Evolutionary conservation across 1,140 invertebrate species (phyloP).

Genomic region (Brachionus angularis): DNA sequence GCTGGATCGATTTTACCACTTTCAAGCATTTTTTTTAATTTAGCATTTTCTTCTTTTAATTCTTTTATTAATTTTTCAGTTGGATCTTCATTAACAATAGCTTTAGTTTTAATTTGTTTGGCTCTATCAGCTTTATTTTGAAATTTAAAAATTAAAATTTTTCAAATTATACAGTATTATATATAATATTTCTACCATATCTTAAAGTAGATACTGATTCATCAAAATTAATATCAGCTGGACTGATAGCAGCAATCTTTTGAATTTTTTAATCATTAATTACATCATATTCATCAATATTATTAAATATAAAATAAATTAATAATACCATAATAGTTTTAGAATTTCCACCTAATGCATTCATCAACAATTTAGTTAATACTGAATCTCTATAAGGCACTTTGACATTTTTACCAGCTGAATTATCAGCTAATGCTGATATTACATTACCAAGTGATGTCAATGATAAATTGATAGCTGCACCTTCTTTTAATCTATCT

Average conservation of each 20-base stretch:
- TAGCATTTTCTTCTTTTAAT: conserved; percentile 56
- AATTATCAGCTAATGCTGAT: conserved; percentile 57
- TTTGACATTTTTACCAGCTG: conserved; percentile 39
- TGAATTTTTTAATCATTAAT: conserved; percentile 41
- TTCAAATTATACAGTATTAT: neutral
- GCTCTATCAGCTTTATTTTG: conserved; percentile 61
- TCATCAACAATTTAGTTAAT: conserved; percentile 62
- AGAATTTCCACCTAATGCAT: conserved; percentile 64
- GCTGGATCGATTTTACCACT: conserved; percentile 50
- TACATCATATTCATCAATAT: neutral
- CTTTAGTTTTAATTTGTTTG: conserved; percentile 64
- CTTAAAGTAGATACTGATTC: conserved; percentile 62
- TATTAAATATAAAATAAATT: neutral
- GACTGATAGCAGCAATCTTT: conserved; percentile 58
- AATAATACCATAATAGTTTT: conserved; percentile 63
- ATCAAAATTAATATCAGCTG: conserved; percentile 59
- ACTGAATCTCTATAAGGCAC: conserved; percentile 63
- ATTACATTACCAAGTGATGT: conserved; percentile 65
- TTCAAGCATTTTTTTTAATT: conserved; percentile 54
- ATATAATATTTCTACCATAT: conserved; percentile 64
- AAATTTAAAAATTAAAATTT: conserved; percentile 25
- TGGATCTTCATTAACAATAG: conserved; percentile 64
- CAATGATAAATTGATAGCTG: conserved; percentile 65
- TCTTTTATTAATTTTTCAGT: conserved; percentile 63
- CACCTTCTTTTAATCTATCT: conserved; percentile 65